Conservation (phyloP, 1,140 invertebrate genomes). For the Magallana ariakensis region DNA sequence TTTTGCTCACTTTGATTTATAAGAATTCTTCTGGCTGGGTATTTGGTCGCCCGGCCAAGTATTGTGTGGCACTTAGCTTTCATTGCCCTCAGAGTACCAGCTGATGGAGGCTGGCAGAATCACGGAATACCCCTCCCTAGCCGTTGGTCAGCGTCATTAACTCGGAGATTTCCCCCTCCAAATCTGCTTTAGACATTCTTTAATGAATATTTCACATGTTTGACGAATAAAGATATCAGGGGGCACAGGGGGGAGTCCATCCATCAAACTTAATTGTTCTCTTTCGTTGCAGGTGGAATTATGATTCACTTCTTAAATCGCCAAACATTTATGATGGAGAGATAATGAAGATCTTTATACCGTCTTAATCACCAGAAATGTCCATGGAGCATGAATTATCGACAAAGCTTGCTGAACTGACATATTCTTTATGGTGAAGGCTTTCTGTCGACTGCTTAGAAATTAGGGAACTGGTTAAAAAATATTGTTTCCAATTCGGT, state of each 20-base stretch:
- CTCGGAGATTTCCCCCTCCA: background rate
- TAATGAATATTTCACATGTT: conserved; percentile 37
- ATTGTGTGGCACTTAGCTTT: background rate
- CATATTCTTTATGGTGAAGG: background rate
- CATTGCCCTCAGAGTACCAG: background rate
- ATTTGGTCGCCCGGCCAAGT: background rate
- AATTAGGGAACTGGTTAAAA: too few species aligned
- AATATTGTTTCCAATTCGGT: too few species aligned
- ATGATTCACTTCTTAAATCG: conserved; percentile 2
- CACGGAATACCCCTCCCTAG: background rate
- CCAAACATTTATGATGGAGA: conserved; percentile 32
- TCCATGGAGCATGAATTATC: background rate
- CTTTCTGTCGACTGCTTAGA: too few species aligned
- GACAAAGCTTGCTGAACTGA: background rate
- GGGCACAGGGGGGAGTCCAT: background rate
- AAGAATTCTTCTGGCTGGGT: background rate
- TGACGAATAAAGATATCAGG: conserved; percentile 32
- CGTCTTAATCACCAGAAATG: background rate
- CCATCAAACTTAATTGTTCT: conserved; percentile 19
- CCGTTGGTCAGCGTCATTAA: conserved; percentile 30
- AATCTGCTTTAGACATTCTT: background rate
- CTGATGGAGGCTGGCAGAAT: conserved; percentile 1
- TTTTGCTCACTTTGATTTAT: conserved; percentile 18
- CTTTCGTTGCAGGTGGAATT: conserved; percentile 17
- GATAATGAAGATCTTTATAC: conserved; percentile 32